phyloP scores from a whole-genome alignment of 1,140 invertebrate genomes.

The Acromyrmex heyeri region DNA sequence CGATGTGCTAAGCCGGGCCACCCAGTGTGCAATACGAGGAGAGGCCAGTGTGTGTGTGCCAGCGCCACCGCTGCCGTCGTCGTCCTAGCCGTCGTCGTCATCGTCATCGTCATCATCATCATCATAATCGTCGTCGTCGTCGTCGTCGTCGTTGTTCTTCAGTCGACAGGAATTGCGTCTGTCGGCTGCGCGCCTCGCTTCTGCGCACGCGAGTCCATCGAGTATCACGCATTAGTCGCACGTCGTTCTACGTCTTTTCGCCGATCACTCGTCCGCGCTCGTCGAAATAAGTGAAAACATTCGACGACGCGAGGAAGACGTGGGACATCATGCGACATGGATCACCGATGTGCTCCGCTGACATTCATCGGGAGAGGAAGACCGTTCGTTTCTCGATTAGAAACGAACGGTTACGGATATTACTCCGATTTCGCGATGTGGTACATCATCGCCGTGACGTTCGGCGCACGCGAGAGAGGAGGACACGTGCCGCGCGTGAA shows the following conservation, averaged over 20 bases:
- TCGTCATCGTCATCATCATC: not conserved
- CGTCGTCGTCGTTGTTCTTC: constrained; percentile 41
- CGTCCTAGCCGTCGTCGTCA: constrained; percentile 48
- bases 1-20: constrained; percentile 72
- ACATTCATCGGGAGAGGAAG: not conserved
- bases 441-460: constrained; percentile 30
- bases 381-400: not conserved
- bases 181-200: constrained; percentile 70
- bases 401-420: not conserved
- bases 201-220: constrained; percentile 69
- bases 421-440: constrained; percentile 13
- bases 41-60: constrained; percentile 47
- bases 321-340: constrained; percentile 6
- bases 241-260: constrained; percentile 53
- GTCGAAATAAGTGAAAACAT: constrained; percentile 36
- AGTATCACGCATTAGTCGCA: constrained; percentile 17
- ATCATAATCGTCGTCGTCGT: not conserved
- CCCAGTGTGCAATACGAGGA: constrained; percentile 71
- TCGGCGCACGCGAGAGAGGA: not conserved
- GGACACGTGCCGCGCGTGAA: constrained; percentile 30
- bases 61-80: constrained; percentile 2
- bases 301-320: not conserved
- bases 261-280: constrained; percentile 31
- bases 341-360: not conserved
- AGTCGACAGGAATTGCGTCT: constrained; percentile 71